Conservation (phyloP, 2,797 vertebrate genomes). For the Sebastes goodei region DNA sequence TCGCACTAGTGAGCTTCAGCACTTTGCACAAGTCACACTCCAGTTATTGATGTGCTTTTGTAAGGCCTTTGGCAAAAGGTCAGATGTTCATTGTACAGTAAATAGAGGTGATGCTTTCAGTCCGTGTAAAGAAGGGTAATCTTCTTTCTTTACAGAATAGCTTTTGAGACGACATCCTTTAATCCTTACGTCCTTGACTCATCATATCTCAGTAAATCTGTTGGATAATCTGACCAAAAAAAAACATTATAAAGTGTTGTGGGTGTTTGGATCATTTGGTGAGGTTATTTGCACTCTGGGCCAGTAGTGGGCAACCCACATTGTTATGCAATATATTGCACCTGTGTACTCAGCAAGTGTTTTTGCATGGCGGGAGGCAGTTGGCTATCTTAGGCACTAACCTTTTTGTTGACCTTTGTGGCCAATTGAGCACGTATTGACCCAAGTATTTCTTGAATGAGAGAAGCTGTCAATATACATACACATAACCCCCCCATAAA, state of each 20-base stretch:
- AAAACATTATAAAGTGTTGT: not conserved
- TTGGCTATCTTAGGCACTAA: not conserved
- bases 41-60: not conserved
- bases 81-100: not conserved
- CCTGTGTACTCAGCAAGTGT: not conserved
- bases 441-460: not conserved
- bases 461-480: not conserved
- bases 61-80: not conserved
- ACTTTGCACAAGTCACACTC: not conserved
- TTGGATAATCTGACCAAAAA: too few species aligned
- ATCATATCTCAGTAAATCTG: not conserved
- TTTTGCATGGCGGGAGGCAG: not conserved
- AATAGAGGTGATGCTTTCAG: not conserved
- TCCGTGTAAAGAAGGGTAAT: not conserved
- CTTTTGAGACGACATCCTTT: not conserved
- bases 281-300: not conserved
- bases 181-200: not conserved
- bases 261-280: not conserved
- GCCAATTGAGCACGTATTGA: not conserved
- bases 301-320: not conserved
- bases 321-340: not conserved
- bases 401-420: not conserved
- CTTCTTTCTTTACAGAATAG: not conserved
- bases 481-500: not conserved
- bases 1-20: slow-evolving; percentile 3